Evolutionary conservation across 1,140 invertebrate genomes (phyloP), one percentile per base, ranked within the genome.

Genomic region (Temnothorax nylanderi): DNA sequence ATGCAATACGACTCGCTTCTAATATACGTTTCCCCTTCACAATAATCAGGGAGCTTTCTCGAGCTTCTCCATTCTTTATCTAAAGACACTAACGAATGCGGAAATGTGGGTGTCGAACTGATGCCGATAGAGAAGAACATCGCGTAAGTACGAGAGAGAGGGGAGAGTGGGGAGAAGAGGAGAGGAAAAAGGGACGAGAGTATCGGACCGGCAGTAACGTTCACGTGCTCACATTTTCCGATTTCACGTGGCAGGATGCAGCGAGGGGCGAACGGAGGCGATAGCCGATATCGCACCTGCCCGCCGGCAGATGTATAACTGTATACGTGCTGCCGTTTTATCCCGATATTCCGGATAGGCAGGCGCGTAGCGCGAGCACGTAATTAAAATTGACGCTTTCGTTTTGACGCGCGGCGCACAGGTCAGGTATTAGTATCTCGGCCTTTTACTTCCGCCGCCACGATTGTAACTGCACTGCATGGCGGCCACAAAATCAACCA

Each of bases 331-430:
- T 78, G 74, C 85, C 89, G 90, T 91, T 69, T 69, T 92, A 91
- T 90, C 71, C 88, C 86, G 89, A 89, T 91, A 91, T 88, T 87
- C 84, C 51, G 65, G 78, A 87, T 89, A 85, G 80, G 74, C 60
- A 85, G 71, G 88, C 87, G 86, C 67, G 78, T 72, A 75, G 62
- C 32, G 49, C 85, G 78, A 87, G 58, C 81, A 86, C 81, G 89
- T 92, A 92, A 92, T 92, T 92, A 92, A 91, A 92, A 92, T 89
- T 91, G 91, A 92, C 91, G 90, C 89, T 91, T 91, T 90, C 88
- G 90, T 92, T 91, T 88, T 71, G 85, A 87, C 47, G 64, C 77
- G 49, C 62, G 60, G 34, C 37, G 65, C 18, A 13, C 58, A 56
- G 54, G 44, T 60, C 47, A n/a, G 26, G 11, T 47, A 67, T 84